A percentile compares a stretch with the other conserved stretches of the same genome.
These are phyloP conservation scores for Didymodactylos carnosus DNA, from an alignment of 2,888 invertebrate genomes.

Conservation along the genomic window DNA sequence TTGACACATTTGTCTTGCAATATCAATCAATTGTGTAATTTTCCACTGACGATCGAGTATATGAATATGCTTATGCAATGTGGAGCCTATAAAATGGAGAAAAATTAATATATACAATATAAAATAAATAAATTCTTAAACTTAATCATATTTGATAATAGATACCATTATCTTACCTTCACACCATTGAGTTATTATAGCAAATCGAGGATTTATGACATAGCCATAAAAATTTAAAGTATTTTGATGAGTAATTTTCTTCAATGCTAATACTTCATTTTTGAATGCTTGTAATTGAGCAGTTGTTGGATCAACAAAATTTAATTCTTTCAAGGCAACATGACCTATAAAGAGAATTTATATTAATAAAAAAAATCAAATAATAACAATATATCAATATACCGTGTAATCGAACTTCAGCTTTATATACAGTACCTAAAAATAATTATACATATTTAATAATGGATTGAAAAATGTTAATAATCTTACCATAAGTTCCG, in stretches of 20 bases:
- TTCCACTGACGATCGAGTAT: constrained; percentile 83
- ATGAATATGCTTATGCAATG: constrained; percentile 86
- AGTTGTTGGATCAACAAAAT: constrained; percentile 84
- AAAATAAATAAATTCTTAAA: too few species aligned
- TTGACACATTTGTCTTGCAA: constrained; percentile 85
- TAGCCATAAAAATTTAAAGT: constrained; percentile 96
- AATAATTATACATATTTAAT: too few species aligned
- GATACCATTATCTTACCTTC: constrained; percentile 28
- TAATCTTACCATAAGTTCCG: neutral
- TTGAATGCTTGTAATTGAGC: constrained; percentile 94
- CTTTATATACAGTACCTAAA: neutral
- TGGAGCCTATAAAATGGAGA: too few species aligned
- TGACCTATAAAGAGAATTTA: constrained; percentile 40
- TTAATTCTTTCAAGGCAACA: constrained; percentile 88
- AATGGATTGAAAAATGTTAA: too few species aligned
- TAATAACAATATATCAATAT: neutral
- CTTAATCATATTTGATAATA: constrained; percentile 50
- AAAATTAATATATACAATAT: too few species aligned
- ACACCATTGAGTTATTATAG: constrained; percentile 98
- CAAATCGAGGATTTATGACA: constrained; percentile 78
- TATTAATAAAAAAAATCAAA: neutral
- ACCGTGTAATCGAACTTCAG: neutral
- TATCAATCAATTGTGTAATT: constrained; percentile 72
- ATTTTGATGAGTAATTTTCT: constrained; percentile 71
- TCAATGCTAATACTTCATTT: constrained; percentile 76